Percentiles rank a stretch among this genome's conserved stretches.
phyloP scores from a whole-genome alignment of 2,113 vertebrate species.

The Genyomyrus donnyi region DNA sequence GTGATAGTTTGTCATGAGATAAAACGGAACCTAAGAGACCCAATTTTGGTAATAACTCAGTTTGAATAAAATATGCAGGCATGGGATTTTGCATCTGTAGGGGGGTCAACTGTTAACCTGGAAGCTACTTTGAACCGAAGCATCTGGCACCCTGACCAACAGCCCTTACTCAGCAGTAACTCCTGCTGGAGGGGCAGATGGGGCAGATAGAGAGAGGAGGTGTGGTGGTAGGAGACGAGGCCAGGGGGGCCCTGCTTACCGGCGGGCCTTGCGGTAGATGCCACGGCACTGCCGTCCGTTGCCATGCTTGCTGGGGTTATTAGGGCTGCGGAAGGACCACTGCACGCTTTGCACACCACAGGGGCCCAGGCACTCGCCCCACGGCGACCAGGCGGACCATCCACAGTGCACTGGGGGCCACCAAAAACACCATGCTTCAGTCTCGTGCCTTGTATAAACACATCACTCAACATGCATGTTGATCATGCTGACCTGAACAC shows the following conservation, averaged over 20 bases:
- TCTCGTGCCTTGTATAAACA: not conserved
- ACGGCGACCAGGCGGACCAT: constrained; percentile 82
- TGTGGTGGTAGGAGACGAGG: not conserved
- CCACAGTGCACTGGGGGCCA: constrained; percentile 71
- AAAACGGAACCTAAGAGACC: not conserved
- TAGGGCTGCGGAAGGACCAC: constrained; percentile 87
- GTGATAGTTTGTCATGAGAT: not conserved
- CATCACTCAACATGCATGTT: not conserved
- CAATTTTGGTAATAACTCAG: not conserved
- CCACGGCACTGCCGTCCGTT: constrained; percentile 65
- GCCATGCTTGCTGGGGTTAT: constrained; percentile 65
- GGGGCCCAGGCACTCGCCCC: constrained; percentile 78
- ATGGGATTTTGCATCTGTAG: not conserved
- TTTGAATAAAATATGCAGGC: not conserved
- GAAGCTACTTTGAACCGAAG: not conserved
- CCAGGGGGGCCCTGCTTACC: constrained; percentile 51
- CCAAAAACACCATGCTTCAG: not conserved
- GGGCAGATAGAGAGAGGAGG: not conserved
- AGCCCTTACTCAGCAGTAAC: not conserved
- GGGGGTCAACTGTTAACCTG: not conserved
- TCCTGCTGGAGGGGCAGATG: not conserved
- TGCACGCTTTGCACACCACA: constrained; percentile 79
- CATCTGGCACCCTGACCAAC: not conserved
- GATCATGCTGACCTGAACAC: not conserved
- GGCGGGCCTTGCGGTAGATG: constrained; percentile 79